Conservation (phyloP, 2,888 invertebrate species). For the Incurvaria masculella region DNA sequence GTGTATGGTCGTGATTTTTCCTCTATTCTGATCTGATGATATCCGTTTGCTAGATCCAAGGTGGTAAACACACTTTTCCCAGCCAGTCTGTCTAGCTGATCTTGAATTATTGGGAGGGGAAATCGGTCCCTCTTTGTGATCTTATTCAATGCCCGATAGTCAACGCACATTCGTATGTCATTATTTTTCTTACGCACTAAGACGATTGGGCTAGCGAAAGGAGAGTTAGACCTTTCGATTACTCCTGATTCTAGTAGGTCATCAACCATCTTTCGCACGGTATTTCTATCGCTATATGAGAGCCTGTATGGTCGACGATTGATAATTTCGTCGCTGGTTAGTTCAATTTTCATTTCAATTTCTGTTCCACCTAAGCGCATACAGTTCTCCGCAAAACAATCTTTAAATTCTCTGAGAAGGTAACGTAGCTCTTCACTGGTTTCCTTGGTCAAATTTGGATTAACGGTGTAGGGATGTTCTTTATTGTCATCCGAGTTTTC, state of each 20-base stretch:
- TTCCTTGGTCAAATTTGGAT: background rate
- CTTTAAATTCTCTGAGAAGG: constrained; percentile 4
- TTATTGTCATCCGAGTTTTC: background rate
- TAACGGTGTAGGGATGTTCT: background rate
- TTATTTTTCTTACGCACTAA: constrained; percentile 19
- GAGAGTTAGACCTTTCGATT: constrained; percentile 13
- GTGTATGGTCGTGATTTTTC: constrained; percentile 18
- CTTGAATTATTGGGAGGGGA: constrained; percentile 20
- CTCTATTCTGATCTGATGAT: constrained; percentile 24
- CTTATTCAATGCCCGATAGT: constrained; percentile 9
- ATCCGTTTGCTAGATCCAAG: constrained; percentile 23
- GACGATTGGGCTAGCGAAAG: constrained; percentile 20
- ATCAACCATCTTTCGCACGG: constrained; percentile 4
- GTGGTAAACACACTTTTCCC: constrained; percentile 21
- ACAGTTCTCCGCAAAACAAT: constrained; percentile 11
- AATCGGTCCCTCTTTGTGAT: constrained; percentile 19
- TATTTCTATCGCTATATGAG: constrained; percentile 9
- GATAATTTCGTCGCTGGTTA: constrained; percentile 8
- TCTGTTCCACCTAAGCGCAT: constrained; percentile 9
- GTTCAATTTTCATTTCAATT: constrained; percentile 10
- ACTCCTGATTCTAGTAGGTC: constrained; percentile 7
- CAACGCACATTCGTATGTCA: constrained; percentile 15
- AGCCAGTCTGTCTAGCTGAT: constrained; percentile 21
- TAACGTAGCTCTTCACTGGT: background rate
- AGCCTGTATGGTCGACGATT: constrained; percentile 11